These are phyloP conservation scores for Craterocephalus amniculus DNA, from an alignment of 2,797 vertebrate species.

Conservation along the genomic window DNA sequence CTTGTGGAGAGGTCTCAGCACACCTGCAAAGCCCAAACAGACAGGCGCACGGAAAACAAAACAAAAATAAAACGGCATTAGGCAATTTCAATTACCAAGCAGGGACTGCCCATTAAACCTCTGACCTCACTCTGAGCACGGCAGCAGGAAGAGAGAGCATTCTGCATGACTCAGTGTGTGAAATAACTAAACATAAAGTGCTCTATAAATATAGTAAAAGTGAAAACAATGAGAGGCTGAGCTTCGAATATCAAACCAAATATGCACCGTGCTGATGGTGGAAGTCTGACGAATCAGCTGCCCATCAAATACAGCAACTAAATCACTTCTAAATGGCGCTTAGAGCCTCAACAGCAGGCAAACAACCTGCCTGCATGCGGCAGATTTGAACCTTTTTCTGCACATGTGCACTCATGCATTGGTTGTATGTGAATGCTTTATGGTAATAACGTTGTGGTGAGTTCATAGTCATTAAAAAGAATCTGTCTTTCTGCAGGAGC, in stretches of 20 bases:
- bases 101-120: conserved; percentile 37
- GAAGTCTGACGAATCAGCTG: conserved; percentile 36
- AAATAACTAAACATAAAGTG: conserved; percentile 44
- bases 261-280: conserved; percentile 31
- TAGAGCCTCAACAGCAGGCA: conserved; percentile 47
- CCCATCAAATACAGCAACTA: conserved; percentile 43
- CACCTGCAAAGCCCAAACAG: conserved; percentile 82
- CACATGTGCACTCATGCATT: conserved; percentile 61
- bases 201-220: conserved; percentile 38
- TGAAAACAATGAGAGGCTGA: conserved; percentile 11
- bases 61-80: conserved; percentile 39
- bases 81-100: conserved; percentile 49
- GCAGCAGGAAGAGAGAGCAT: conserved; percentile 11
- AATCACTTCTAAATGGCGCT: conserved; percentile 71
- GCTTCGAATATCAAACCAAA: conserved; percentile 42
- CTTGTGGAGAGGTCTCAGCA: conserved; percentile 79
- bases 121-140: conserved; percentile 41
- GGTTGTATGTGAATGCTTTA: conserved; percentile 66
- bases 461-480: conserved; percentile 68
- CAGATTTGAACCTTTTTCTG: conserved; percentile 62
- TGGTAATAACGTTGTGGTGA: conserved; percentile 64
- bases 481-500: conserved; percentile 64
- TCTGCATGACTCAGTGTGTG: conserved; percentile 18
- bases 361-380: conserved; percentile 38
- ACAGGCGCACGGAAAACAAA: conserved; percentile 5